Evolutionary conservation across 2,113 vertebrate species (phyloP).

Genomic region (Oreotrochilus melanogaster): DNA sequence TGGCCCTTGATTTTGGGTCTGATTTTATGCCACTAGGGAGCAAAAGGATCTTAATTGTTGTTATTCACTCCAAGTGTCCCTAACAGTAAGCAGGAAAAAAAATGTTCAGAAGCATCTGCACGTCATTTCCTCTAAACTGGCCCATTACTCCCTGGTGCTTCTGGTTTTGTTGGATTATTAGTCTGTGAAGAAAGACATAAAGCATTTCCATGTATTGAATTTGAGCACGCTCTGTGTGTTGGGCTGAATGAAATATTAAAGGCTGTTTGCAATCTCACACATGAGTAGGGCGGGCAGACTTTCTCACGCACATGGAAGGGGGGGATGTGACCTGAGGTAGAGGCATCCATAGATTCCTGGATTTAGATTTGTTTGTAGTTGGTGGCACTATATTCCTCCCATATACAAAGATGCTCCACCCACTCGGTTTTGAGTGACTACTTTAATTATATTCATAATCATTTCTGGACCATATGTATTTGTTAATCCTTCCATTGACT

Average conservation of each 20-base stretch:
- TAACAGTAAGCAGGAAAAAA: slow-evolving; percentile 62
- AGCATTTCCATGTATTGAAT: slow-evolving; percentile 86
- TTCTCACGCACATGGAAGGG: slow-evolving; percentile 67
- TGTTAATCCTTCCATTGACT: background rate
- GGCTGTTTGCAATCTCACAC: slow-evolving; percentile 83
- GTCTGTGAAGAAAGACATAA: slow-evolving; percentile 80
- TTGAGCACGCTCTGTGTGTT: slow-evolving; percentile 82
- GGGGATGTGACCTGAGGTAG: slow-evolving; percentile 40
- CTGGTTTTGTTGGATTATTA: slow-evolving; percentile 78
- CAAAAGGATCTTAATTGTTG: background rate
- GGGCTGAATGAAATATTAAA: slow-evolving; percentile 90
- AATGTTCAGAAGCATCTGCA: slow-evolving; percentile 33
- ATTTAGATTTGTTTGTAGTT: background rate
- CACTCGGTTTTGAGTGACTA: background rate
- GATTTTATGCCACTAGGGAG: background rate
- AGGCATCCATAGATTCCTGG: slow-evolving; percentile 37
- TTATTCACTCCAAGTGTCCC: slow-evolving; percentile 49
- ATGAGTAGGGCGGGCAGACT: slow-evolving; percentile 77
- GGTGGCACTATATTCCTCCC: background rate
- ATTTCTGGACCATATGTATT: background rate
- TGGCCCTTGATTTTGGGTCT: background rate
- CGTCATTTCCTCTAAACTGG: slow-evolving; percentile 69
- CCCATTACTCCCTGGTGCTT: slow-evolving; percentile 62
- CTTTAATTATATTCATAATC: slow-evolving; percentile 14
- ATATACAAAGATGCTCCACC: background rate